phyloP scores from a whole-genome alignment of 1,140 invertebrate species.

The Planococcus citri region DNA sequence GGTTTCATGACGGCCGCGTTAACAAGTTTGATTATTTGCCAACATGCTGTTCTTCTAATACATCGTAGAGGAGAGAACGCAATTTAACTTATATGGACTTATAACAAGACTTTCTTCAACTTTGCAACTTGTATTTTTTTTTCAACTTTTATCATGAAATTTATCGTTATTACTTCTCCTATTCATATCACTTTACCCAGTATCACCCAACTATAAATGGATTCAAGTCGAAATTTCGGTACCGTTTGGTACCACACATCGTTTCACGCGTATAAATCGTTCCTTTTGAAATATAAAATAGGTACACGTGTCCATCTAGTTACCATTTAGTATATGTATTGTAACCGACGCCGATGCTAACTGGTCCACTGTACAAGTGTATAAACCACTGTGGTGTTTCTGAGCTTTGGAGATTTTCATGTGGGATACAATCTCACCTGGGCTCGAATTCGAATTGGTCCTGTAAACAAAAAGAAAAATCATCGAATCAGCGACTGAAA shows the following conservation, averaged over 20 bases:
- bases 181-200: not conserved
- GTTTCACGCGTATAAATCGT: not conserved
- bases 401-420: slow-evolving; percentile 10
- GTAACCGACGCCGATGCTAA: not conserved
- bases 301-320: too few relatives aligned
- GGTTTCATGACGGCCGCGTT: slow-evolving; percentile 10
- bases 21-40: slow-evolving; percentile 20
- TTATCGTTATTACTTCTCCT: slow-evolving; percentile 14
- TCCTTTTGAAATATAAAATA: not conserved
- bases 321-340: slow-evolving; percentile 12
- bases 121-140: not conserved
- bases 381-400: not conserved
- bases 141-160: not conserved
- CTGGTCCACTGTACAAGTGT: slow-evolving; percentile 8
- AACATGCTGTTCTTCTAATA: slow-evolving; percentile 12
- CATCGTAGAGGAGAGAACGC: not conserved
- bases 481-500: too few relatives aligned
- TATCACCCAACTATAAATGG: not conserved
- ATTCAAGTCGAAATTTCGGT: too few relatives aligned
- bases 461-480: not conserved
- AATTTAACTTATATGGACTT: slow-evolving; percentile 16
- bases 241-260: too few relatives aligned
- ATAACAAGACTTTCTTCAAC: slow-evolving; percentile 13
- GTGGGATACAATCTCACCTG: not conserved
- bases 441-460: slow-evolving; percentile 4